A percentile compares a stretch with the other conserved stretches of the same genome.
These are phyloP conservation scores for Chrosomus eos DNA, from an alignment of 2,797 vertebrate genomes.

Conservation along the genomic window DNA sequence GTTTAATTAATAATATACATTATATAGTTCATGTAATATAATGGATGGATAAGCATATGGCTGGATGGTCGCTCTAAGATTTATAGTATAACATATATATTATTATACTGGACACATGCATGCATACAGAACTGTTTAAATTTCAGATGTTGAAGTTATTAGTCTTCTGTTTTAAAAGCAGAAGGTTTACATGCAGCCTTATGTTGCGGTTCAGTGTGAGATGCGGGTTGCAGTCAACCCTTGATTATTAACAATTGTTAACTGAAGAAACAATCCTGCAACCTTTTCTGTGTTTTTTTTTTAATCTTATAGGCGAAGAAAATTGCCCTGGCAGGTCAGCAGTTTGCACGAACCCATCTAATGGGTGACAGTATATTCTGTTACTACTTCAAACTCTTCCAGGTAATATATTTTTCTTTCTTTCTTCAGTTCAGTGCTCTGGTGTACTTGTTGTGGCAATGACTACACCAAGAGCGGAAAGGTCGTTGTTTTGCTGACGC, in stretches of 20 bases:
- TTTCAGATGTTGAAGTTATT: background rate
- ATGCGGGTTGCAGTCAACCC: background rate
- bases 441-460: background rate
- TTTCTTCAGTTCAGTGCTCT: background rate
- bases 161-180: background rate
- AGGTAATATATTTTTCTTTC: slow-evolving; percentile 79
- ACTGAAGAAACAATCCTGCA: background rate
- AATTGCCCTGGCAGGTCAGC: slow-evolving; percentile 89
- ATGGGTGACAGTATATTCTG: slow-evolving; percentile 94
- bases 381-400: slow-evolving; percentile 94
- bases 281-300: slow-evolving; percentile 17
- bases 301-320: slow-evolving; percentile 80
- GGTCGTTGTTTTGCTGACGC: background rate
- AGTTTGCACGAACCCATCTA: slow-evolving; percentile 90
- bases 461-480: background rate
- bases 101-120: background rate
- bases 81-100: no score
- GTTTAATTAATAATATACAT: background rate
- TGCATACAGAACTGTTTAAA: background rate
- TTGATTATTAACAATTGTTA: background rate
- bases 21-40: background rate
- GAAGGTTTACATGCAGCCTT: background rate
- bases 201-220: background rate
- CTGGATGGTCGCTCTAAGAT: no score
- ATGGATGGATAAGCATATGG: background rate